Evolutionary conservation across 2,888 invertebrate genomes (phyloP).

Genomic region (Ochropleura leucogaster): DNA sequence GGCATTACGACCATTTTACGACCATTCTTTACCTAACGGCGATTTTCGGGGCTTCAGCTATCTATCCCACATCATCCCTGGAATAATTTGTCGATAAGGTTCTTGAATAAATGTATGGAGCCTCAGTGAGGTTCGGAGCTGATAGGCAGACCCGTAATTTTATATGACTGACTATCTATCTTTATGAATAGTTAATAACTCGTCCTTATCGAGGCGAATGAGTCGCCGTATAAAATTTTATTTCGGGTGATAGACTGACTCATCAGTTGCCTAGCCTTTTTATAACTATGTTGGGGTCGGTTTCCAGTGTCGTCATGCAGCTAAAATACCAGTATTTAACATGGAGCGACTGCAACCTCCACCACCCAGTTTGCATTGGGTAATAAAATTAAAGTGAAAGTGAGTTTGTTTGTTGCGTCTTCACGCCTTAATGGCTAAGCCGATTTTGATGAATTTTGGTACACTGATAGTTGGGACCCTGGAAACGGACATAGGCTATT

Average conservation of each 20-base stretch:
- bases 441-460: too few species aligned
- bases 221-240: not conserved
- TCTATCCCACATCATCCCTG: slow-evolving; percentile 42
- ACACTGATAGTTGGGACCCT: too few species aligned
- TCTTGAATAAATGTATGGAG: slow-evolving; percentile 52
- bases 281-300: too few species aligned
- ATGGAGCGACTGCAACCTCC: too few species aligned
- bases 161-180: slow-evolving; percentile 11
- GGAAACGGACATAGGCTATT: too few species aligned
- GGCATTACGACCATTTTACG: slow-evolving; percentile 39
- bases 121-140: slow-evolving; percentile 18
- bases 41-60: slow-evolving; percentile 28
- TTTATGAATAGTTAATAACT: slow-evolving; percentile 24
- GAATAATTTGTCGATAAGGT: slow-evolving; percentile 64
- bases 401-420: too few species aligned
- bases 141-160: slow-evolving; percentile 31
- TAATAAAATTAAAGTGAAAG: too few species aligned
- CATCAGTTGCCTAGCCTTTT: not conserved
- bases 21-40: slow-evolving; percentile 27
- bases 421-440: too few species aligned
- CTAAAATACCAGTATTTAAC: too few species aligned
- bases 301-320: too few species aligned
- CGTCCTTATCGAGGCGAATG: not conserved
- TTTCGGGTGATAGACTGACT: not conserved
- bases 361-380: too few species aligned